Conservation (phyloP, 2,113 vertebrate species). For the Passer domesticus region DNA sequence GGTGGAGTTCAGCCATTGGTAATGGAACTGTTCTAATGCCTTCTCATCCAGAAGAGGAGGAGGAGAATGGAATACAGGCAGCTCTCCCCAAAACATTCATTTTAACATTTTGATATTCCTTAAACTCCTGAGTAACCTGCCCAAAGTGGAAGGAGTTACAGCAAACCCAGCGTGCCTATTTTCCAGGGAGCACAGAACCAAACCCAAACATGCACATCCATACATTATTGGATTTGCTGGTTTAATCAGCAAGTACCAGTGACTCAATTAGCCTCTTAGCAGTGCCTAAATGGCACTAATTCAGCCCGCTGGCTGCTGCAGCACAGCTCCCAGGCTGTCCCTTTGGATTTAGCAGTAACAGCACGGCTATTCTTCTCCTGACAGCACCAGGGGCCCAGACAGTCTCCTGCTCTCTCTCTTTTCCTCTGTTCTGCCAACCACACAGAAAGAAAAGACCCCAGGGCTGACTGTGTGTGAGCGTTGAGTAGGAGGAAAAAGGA, state of each 20-base stretch:
- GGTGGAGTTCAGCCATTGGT: not conserved
- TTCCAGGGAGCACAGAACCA: constrained; percentile 18
- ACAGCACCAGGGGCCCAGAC: constrained; percentile 63
- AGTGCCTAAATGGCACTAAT: constrained; percentile 61
- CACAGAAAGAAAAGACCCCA: constrained; percentile 68
- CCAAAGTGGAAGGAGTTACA: not conserved
- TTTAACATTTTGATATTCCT: not conserved
- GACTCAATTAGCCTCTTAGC: constrained; percentile 60
- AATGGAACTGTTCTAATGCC: not conserved
- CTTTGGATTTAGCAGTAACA: constrained; percentile 46
- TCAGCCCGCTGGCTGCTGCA: constrained; percentile 56
- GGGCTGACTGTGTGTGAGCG: constrained; percentile 57
- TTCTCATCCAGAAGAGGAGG: not conserved
- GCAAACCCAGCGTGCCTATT: not conserved
- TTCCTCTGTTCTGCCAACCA: constrained; percentile 59
- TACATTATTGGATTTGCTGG: constrained; percentile 50
- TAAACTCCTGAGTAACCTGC: not conserved
- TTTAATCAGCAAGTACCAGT: constrained; percentile 64
- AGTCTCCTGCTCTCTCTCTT: constrained; percentile 43
- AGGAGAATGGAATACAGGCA: not conserved
- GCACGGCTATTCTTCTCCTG: constrained; percentile 50
- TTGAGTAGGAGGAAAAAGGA: constrained; percentile 67
- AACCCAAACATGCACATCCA: constrained; percentile 52
- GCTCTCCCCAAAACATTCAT: not conserved
- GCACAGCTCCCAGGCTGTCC: constrained; percentile 52